Conservation (phyloP, 1,140 invertebrate species). For the Anagrus nilaparvatae region DNA sequence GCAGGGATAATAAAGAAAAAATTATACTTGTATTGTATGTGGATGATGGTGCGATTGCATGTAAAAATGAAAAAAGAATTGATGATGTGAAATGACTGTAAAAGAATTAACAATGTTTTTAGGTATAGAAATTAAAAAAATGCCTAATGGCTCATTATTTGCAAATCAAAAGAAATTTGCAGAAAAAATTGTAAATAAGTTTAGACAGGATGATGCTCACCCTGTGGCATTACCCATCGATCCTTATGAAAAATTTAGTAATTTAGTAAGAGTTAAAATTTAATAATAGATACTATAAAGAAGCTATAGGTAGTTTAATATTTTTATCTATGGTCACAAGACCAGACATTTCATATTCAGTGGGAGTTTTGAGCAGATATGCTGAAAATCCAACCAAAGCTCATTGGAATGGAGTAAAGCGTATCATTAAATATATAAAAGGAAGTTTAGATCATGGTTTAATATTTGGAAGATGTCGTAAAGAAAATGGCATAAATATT, state of each 20-base stretch:
- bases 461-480: not conserved
- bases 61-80: constrained; percentile 1
- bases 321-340: constrained; percentile 36
- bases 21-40: no score
- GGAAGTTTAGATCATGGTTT: constrained; percentile 18
- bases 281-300: not conserved
- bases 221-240: not conserved
- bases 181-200: constrained; percentile 1
- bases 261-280: not conserved
- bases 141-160: not conserved
- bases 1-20: no score
- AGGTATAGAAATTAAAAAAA: not conserved
- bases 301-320: constrained; percentile 34
- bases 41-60: constrained; percentile 15
- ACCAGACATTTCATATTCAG: constrained; percentile 39
- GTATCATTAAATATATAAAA: constrained; percentile 24
- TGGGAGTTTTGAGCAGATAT: constrained; percentile 25
- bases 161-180: not conserved
- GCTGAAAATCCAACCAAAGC: constrained; percentile 13
- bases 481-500: constrained; percentile 4
- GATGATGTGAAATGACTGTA: constrained; percentile 10
- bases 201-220: not conserved
- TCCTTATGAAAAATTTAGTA: not conserved
- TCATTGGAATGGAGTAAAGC: constrained; percentile 18
- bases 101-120: constrained; percentile 3